Evolutionary conservation across 2,113 vertebrate genomes (phyloP), one percentile per base, ranked within the genome.

Genomic region (Zootoca vivipara): DNA sequence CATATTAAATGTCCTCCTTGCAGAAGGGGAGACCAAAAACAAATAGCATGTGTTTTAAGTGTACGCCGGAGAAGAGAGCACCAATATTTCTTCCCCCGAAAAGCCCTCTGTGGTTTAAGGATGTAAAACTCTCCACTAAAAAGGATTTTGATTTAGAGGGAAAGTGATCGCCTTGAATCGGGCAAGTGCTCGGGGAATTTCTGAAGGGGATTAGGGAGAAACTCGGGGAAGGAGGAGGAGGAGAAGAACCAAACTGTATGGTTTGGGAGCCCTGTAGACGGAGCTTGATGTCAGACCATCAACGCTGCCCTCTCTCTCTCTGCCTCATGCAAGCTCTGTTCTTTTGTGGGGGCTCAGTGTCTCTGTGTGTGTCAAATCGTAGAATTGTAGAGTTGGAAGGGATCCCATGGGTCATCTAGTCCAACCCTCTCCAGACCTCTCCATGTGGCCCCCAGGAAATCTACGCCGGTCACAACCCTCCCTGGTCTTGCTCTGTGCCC

Each of bases 11-110:
- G 94, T 96, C 93, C 92, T 94, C 90, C 94, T 93, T 87, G 92
- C 95, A 95, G 92, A 95, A 95, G 95, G 58, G 94, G 95, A 95
- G 94, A 88, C 95, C 86, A 93, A 96, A 95, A 95, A 96, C 93
- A 95, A 96, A 96, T 95, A 95, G 91, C 93, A 93, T 95, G 92
- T 94, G 91, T 95, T 95, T 94, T 90, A 96, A 95, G 93, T 92
- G 92, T 93, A 93, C 91, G 94, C 93, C 90, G 90, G 92, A 91
- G 26, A 83, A 92, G 93, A 92, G 88, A 90, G 94, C 89, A 94
- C 93, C 89, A 92, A 15, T 94, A 87, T 94, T 94, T 94, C 70
- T 33, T 67, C 79, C 30, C 90, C 91, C 56, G 83, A 94, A 92
- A 88, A 92, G 89, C n/a, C 64, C 85, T 93, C 72, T 89, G 30